Evolutionary conservation across 1,140 invertebrate species (phyloP).

Genomic region (Drosophila tristis): DNA sequence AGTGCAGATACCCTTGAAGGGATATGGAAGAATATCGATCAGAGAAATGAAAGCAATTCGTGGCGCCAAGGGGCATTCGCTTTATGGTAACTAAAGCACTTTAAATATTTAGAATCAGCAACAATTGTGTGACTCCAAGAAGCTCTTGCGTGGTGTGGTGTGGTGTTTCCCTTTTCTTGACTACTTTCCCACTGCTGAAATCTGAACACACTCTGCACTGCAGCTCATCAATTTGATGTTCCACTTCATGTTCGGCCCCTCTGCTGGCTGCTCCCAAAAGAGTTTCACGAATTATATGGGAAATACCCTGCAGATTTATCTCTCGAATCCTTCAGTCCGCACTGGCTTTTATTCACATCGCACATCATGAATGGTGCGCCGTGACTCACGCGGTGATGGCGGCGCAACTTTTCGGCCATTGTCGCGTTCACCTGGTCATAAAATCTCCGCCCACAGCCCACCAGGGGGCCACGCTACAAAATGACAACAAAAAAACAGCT

Average conservation of each 20-base stretch:
- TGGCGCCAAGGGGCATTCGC: too few species aligned
- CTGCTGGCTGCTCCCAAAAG: not conserved
- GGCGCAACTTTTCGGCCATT: slow-evolving; percentile 49
- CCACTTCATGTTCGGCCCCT: slow-evolving; percentile 44
- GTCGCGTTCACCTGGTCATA: slow-evolving; percentile 59
- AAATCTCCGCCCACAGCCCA: slow-evolving; percentile 29
- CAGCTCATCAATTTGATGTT: slow-evolving; percentile 64
- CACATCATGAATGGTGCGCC: not conserved
- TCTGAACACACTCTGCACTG: slow-evolving; percentile 1
- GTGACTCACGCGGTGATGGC: slow-evolving; percentile 24
- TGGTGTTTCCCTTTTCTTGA: not conserved
- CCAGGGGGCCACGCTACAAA: slow-evolving; percentile 16
- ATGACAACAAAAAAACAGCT: slow-evolving; percentile 25
- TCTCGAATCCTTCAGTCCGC: slow-evolving; percentile 32
- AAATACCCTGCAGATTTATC: not conserved
- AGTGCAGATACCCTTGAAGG: not conserved
- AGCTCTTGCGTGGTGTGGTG: too few species aligned
- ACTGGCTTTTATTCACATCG: slow-evolving; percentile 30
- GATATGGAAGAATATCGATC: not conserved
- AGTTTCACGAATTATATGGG: too few species aligned
- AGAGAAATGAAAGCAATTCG: not conserved
- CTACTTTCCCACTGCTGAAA: not conserved
- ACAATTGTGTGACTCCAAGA: not conserved
- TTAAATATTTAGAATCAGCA: not conserved
- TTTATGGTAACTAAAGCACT: too few species aligned